phyloP scores from a whole-genome alignment of 2,113 vertebrate genomes.

The Tragelaphus scriptus region DNA sequence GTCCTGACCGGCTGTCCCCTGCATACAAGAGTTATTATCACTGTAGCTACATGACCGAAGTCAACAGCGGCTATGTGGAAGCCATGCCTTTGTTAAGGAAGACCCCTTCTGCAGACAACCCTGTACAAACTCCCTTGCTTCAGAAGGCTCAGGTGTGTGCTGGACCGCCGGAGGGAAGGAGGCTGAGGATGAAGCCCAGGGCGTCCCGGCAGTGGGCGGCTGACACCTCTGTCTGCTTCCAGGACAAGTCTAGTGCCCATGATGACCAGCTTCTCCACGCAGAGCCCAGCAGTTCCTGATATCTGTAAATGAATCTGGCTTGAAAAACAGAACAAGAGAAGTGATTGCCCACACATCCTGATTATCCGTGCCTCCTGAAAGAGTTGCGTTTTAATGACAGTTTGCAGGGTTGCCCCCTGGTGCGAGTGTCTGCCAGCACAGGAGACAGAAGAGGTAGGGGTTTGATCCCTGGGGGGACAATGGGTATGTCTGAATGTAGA shows the following conservation, averaged over 20 bases:
- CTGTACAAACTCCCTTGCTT: not conserved
- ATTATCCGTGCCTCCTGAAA: not conserved
- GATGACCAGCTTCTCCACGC: too few species aligned
- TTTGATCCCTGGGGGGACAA: not conserved
- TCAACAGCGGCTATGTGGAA: slow-evolving; percentile 91
- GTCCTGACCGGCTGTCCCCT: slow-evolving; percentile 91
- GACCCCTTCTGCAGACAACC: not conserved
- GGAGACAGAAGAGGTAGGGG: not conserved
- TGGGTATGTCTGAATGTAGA: not conserved
- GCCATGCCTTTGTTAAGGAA: slow-evolving; percentile 81
- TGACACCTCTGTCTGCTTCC: not conserved
- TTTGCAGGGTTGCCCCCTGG: not conserved
- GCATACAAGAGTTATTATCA: slow-evolving; percentile 92
- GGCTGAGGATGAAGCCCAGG: not conserved
- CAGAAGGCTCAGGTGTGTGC: not conserved
- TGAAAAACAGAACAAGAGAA: not conserved
- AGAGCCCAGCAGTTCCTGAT: not conserved
- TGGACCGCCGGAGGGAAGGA: rapidly evolving
- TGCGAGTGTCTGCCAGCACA: not conserved
- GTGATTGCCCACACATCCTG: rapidly evolving
- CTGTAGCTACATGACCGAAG: slow-evolving; percentile 92
- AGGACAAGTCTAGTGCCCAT: rapidly evolving
- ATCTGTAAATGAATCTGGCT: too few species aligned
- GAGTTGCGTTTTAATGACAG: not conserved
- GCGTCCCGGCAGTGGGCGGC: too few species aligned